Evolutionary conservation across 2,797 vertebrate genomes (phyloP).

Genomic region (Oryzias dopingdopingensis): DNA sequence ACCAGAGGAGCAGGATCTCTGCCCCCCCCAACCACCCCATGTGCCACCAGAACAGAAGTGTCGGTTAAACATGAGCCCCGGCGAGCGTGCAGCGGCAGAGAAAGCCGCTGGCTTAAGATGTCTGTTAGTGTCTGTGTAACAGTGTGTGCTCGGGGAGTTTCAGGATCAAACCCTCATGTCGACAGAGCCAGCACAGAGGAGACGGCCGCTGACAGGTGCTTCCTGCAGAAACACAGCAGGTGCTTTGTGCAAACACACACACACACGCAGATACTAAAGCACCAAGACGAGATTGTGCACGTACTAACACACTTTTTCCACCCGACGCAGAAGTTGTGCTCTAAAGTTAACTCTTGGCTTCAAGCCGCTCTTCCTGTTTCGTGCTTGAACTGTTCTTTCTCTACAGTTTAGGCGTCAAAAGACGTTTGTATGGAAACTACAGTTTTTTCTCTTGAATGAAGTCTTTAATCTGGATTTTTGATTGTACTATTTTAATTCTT

Average conservation of each 20-base stretch:
- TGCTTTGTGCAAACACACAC: conserved; percentile 50
- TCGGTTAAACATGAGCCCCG: conserved; percentile 32
- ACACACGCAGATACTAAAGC: conserved; percentile 17
- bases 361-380: neutral
- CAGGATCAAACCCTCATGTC: conserved; percentile 74
- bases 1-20: neutral
- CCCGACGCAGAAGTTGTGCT: conserved; percentile 16
- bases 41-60: conserved; percentile 12
- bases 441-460: too few species aligned
- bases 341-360: conserved; percentile 10
- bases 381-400: too few species aligned
- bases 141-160: conserved; percentile 66
- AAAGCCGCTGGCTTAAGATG: conserved; percentile 59
- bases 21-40: neutral
- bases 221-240: conserved; percentile 72
- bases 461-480: too few species aligned
- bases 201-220: conserved; percentile 76
- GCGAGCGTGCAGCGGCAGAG: conserved; percentile 19
- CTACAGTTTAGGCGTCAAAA: too few species aligned
- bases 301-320: conserved; percentile 16
- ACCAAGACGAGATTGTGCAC: conserved; percentile 27
- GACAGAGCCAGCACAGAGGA: conserved; percentile 58
- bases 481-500: too few species aligned
- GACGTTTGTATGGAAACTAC: too few species aligned
- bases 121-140: conserved; percentile 73